Conservation (phyloP, 2,797 vertebrate species). For the Chelidonichthys spinosus region DNA sequence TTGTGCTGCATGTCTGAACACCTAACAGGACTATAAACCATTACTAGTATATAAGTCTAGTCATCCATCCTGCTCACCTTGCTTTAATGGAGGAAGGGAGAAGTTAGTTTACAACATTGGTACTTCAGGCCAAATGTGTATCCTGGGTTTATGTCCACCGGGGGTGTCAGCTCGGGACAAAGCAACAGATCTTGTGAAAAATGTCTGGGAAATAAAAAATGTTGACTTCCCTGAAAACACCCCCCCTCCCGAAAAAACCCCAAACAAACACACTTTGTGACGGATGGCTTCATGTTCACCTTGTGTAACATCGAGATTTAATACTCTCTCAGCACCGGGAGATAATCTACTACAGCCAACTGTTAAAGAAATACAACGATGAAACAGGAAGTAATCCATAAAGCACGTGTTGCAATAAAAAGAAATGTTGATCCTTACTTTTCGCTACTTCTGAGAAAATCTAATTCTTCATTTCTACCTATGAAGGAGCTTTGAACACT, state of each 20-base stretch:
- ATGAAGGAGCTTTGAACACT: slow-evolving; percentile 1
- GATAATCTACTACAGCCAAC: slow-evolving; percentile 71
- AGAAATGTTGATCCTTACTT: slow-evolving; percentile 8
- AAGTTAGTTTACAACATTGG: slow-evolving; percentile 5
- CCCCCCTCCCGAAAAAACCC: slow-evolving; percentile 22
- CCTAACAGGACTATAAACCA: neutral
- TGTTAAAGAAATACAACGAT: slow-evolving; percentile 48
- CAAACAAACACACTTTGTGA: slow-evolving; percentile 17
- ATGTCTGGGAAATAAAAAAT: slow-evolving; percentile 25
- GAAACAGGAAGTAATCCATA: slow-evolving; percentile 63
- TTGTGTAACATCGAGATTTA: slow-evolving; percentile 60
- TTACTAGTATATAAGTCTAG: neutral
- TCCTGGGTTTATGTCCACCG: slow-evolving; percentile 17
- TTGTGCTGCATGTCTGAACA: neutral
- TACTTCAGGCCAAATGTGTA: slow-evolving; percentile 4
- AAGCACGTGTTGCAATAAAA: slow-evolving; percentile 30
- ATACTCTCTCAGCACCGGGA: slow-evolving; percentile 48
- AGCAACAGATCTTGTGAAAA: slow-evolving; percentile 18
- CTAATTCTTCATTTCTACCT: neutral
- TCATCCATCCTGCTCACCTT: neutral
- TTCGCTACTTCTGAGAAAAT: slow-evolving; percentile 1
- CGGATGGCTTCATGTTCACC: slow-evolving; percentile 52
- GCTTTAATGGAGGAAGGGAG: slow-evolving; percentile 1
- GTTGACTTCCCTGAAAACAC: slow-evolving; percentile 43
- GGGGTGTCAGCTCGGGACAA: slow-evolving; percentile 47